Percentiles rank a stretch among this genome's conserved stretches.
These are phyloP conservation scores for Yponomeuta malinellus DNA, from an alignment of 2,888 invertebrate species.

Conservation along the genomic window DNA sequence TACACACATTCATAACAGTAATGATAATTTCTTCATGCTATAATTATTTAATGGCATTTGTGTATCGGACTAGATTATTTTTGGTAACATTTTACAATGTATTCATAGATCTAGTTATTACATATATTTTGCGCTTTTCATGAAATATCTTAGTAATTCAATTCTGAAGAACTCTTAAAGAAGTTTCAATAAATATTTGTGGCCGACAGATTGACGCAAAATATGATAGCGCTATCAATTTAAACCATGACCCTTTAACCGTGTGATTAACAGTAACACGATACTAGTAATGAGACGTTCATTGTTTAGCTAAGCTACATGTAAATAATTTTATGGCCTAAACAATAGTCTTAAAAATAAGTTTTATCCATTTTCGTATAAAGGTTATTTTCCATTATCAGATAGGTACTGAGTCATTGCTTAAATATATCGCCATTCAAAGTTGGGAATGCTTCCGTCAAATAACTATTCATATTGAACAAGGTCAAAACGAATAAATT, in stretches of 20 bases:
- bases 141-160: not conserved
- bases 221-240: not conserved
- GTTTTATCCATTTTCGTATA: not conserved
- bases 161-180: not conserved
- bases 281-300: not conserved
- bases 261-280: not conserved
- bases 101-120: conserved; percentile 1
- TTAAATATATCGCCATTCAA: not conserved
- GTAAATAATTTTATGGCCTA: conserved; percentile 12
- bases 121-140: not conserved
- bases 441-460: not conserved
- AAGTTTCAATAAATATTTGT: not conserved
- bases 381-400: not conserved
- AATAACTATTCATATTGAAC: conserved; percentile 30
- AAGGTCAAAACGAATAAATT: conserved; percentile 38
- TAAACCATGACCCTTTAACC: not conserved
- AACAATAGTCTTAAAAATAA: not conserved
- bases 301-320: not conserved
- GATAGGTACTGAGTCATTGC: not conserved
- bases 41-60: not conserved
- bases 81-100: not conserved
- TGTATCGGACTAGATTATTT: not conserved
- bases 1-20: conserved; percentile 7
- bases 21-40: conserved; percentile 12
- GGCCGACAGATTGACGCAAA: not conserved